Percentiles rank a stretch among this genome's conserved stretches.
These are phyloP conservation scores for Drosophila putrida DNA, from an alignment of 2,888 invertebrate genomes.

Conservation along the genomic window DNA sequence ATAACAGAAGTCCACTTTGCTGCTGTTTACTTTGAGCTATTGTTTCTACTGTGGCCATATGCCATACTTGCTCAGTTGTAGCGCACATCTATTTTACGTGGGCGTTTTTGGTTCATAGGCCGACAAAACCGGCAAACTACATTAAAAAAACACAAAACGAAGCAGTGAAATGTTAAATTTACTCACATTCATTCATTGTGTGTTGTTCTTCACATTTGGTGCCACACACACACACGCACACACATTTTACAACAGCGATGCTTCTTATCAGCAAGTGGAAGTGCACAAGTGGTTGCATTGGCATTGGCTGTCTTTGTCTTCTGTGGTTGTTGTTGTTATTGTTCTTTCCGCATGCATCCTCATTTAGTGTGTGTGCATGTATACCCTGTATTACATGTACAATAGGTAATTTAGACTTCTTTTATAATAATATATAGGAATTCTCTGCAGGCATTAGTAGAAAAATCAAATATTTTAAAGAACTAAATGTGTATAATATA, in stretches of 20 bases:
- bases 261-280: constrained; percentile 72
- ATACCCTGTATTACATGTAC: constrained; percentile 8
- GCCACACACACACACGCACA: constrained; percentile 48
- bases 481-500: background rate
- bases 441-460: too few species aligned
- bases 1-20: constrained; percentile 6
- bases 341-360: constrained; percentile 45
- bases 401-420: background rate
- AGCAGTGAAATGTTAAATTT: constrained; percentile 69
- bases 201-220: constrained; percentile 28
- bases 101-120: constrained; percentile 59
- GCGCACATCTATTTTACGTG: constrained; percentile 49
- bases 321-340: constrained; percentile 28
- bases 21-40: background rate
- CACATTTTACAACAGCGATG: constrained; percentile 10
- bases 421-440: background rate
- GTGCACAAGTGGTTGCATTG: constrained; percentile 65
- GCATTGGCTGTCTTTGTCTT: constrained; percentile 23
- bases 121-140: constrained; percentile 60
- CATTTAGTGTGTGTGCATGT: constrained; percentile 9
- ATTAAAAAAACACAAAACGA: constrained; percentile 48
- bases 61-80: constrained; percentile 25
- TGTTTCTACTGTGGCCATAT: constrained; percentile 16
- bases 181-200: constrained; percentile 59
- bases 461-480: too few species aligned